A percentile compares a stretch with the other conserved stretches of the same genome.
Conservation (phyloP, 2,888 invertebrate species). For the Sinentomon sp. region DNA sequence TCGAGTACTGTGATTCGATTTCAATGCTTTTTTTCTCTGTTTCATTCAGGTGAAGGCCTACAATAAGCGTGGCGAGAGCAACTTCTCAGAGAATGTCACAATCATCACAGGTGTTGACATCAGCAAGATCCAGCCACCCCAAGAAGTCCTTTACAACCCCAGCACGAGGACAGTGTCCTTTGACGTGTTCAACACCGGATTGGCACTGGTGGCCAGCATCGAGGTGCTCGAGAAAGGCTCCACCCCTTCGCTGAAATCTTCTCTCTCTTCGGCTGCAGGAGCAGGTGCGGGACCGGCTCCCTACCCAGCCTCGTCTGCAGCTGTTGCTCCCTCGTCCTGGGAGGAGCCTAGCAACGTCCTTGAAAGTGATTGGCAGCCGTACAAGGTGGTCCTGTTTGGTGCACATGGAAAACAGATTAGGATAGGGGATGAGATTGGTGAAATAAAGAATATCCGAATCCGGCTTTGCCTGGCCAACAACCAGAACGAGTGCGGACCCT, state of each 20-base stretch:
- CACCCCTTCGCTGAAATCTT: too few species aligned
- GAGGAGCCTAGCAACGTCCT: too few species aligned
- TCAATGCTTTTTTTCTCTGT: slow-evolving; percentile 6
- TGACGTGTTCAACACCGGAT: slow-evolving; percentile 46
- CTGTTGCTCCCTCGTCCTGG: too few species aligned
- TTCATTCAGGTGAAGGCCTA: slow-evolving; percentile 41
- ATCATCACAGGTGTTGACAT: slow-evolving; percentile 58
- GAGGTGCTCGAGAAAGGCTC: slow-evolving; percentile 10
- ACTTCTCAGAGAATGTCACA: slow-evolving; percentile 54
- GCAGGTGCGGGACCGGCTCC: too few species aligned
- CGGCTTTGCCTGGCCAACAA: slow-evolving; percentile 54
- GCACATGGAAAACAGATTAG: too few species aligned
- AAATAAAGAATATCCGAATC: too few species aligned
- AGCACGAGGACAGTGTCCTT: slow-evolving; percentile 44
- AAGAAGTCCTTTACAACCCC: slow-evolving; percentile 56
- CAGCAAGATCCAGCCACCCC: slow-evolving; percentile 36
- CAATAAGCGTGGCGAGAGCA: slow-evolving; percentile 62
- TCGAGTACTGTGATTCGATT: too few species aligned
- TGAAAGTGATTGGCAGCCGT: too few species aligned
- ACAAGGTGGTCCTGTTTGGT: too few species aligned
- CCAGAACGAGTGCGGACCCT: slow-evolving; percentile 54
- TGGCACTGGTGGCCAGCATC: slow-evolving; percentile 35
- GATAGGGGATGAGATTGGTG: too few species aligned
- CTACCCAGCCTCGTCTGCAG: too few species aligned
- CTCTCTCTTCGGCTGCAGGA: too few species aligned